These are phyloP conservation scores for Drosophila niveifrons DNA, from an alignment of 2,888 invertebrate species.

Conservation along the genomic window DNA sequence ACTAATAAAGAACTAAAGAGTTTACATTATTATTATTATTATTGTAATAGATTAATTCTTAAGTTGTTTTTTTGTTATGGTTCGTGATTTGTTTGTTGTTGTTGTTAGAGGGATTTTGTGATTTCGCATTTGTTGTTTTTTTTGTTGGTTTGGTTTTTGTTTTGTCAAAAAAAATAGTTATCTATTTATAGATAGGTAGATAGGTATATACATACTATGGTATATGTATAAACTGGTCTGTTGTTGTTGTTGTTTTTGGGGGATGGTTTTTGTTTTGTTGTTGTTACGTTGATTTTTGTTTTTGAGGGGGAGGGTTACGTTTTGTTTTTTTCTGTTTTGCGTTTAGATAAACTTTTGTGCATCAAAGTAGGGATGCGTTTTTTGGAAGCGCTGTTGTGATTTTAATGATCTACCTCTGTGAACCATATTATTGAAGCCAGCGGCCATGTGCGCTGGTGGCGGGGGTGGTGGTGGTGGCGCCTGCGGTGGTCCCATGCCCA, in stretches of 20 bases:
- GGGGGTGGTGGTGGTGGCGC: slow-evolving; percentile 75
- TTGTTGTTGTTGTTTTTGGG: slow-evolving; percentile 30
- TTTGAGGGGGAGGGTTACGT: slow-evolving; percentile 70
- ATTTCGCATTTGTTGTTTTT: slow-evolving; percentile 39
- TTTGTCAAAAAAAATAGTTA: slow-evolving; percentile 41
- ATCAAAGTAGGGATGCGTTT: slow-evolving; percentile 85
- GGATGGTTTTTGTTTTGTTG: slow-evolving; percentile 12
- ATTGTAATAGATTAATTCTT: slow-evolving; percentile 22
- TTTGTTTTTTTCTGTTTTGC: slow-evolving; percentile 28
- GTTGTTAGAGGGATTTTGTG: slow-evolving; percentile 48
- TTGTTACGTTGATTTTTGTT: slow-evolving; percentile 36
- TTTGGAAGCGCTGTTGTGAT: slow-evolving; percentile 85
- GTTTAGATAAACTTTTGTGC: slow-evolving; percentile 83
- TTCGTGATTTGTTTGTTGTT: slow-evolving; percentile 23
- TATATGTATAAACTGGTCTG: slow-evolving; percentile 57
- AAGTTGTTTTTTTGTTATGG: slow-evolving; percentile 4
- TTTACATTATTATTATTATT: slow-evolving; percentile 29
- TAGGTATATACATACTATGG: slow-evolving; percentile 38
- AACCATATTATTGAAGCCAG: slow-evolving; percentile 84
- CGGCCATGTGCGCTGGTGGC: slow-evolving; percentile 66
- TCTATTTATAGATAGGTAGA: slow-evolving; percentile 3
- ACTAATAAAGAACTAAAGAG: slow-evolving; percentile 42
- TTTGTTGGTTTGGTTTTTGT: background rate
- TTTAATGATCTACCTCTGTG: slow-evolving; percentile 86
- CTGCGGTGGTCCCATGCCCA: slow-evolving; percentile 76